Conservation (phyloP, 92 coral and sea anemone genomes). For the Epizoanthus ramosus region DNA sequence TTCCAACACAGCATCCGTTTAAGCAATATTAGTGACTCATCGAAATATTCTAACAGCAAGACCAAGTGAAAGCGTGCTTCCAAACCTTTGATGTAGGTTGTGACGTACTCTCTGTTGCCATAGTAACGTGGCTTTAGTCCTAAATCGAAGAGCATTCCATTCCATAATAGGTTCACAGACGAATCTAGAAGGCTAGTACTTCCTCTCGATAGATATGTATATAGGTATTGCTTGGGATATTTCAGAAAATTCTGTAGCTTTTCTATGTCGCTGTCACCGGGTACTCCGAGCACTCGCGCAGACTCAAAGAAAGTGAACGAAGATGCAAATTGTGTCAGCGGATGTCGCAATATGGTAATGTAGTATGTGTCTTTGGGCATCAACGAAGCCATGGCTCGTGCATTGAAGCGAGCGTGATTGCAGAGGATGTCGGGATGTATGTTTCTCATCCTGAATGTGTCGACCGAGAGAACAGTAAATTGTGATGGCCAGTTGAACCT, state of each 20-base stretch:
- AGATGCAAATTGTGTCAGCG: slow-evolving; percentile 68
- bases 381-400: slow-evolving; percentile 50
- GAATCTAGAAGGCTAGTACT: background rate
- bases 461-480: slow-evolving; percentile 32
- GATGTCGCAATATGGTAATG: slow-evolving; percentile 71
- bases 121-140: slow-evolving; percentile 61
- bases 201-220: slow-evolving; percentile 1
- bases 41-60: slow-evolving; percentile 74
- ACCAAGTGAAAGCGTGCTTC: slow-evolving; percentile 69
- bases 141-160: slow-evolving; percentile 74
- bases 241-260: slow-evolving; percentile 22
- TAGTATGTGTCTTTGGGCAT: slow-evolving; percentile 66
- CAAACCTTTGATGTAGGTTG: slow-evolving; percentile 53
- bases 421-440: slow-evolving; percentile 67
- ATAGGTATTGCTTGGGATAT: slow-evolving; percentile 17
- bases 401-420: slow-evolving; percentile 82
- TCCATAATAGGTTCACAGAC: slow-evolving; percentile 45
- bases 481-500: slow-evolving; percentile 37
- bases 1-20: slow-evolving; percentile 76
- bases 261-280: slow-evolving; percentile 18
- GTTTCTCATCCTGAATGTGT: slow-evolving; percentile 34
- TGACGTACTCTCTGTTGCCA: slow-evolving; percentile 42
- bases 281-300: slow-evolving; percentile 27
- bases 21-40: slow-evolving; percentile 76
- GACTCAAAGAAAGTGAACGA: slow-evolving; percentile 64